Base-by-base conservation (phyloP, 2,113 vertebrate genomes). In the Syngnathus typhle region DNA sequence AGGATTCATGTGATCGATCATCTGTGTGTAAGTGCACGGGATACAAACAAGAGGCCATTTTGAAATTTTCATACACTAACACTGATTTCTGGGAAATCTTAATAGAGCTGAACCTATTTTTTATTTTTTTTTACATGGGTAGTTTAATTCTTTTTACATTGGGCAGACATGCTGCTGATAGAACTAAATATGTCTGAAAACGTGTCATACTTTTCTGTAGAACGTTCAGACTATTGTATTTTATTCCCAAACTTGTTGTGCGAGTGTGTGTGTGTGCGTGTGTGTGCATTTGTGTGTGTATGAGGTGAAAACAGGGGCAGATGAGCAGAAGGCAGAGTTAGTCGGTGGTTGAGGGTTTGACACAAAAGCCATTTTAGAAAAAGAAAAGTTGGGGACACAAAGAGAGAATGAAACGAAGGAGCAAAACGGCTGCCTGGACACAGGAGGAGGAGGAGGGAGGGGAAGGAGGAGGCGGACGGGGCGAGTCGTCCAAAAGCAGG, bases 361-460 rank as follows among this genome's bases (percentile, higher is more conserved):
- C 81, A 91, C 90, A 90, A 92, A 91, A 82, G 87, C 59, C 75
- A 55, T 73, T 83, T 83, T 65, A 56, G 79, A 86, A 74, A 80
- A 74, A 60, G 70, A 73, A 87, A 84, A 86, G 79, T 87, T 83
- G 78, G 60, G 77, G 73, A 74, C 87, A 91, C 89, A 92, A 91
- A 91, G 89, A 90, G 82, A 89, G 88, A 92, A 90, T 84, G 84
- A 90, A 87, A 64, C 68, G 80, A 77, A 70, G 75, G 75, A 86
- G 84, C 85, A 87, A 90, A 91, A 90, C 83, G 83, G 80, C 84
- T 84, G 87, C 83, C 67, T 32, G 77, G 87, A 84, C 83, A 85
- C 81, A 74, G 39, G 47, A 7, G 9, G 58, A 18, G 44, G 62
- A 44, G 67, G 65, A 19, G 44, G n/a, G 38, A 6, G 61, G 43